Evolutionary conservation across 2,888 invertebrate genomes (phyloP).

Genomic region (Tryphoninae sp.): DNA sequence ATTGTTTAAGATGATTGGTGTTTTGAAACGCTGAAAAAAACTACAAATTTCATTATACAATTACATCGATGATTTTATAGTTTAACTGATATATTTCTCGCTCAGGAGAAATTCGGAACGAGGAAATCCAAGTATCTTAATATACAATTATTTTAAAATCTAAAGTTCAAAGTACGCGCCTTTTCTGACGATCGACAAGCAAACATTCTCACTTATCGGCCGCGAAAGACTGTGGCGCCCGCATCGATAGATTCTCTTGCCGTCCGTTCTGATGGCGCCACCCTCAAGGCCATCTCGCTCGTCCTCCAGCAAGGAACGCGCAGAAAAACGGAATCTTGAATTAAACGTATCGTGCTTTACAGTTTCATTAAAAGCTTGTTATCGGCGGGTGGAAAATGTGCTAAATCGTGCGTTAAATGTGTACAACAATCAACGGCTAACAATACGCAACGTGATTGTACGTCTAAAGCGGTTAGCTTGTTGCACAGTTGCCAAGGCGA

Average conservation of each 20-base stretch:
- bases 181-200: conserved; percentile 4
- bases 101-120: too few species aligned
- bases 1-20: too few species aligned
- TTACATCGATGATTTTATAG: too few species aligned
- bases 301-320: conserved; percentile 66
- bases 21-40: too few species aligned
- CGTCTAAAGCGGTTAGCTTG: conserved; percentile 66
- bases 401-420: conserved; percentile 41
- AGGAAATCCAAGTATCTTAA: too few species aligned
- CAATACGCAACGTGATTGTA: conserved; percentile 27
- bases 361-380: conserved; percentile 34
- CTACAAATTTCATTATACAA: too few species aligned
- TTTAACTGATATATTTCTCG: too few species aligned
- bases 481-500: conserved; percentile 78
- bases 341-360: conserved; percentile 67
- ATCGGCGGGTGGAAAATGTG: conserved; percentile 59
- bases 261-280: conserved; percentile 62
- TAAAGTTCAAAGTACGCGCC: neutral
- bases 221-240: neutral
- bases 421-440: conserved; percentile 1
- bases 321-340: conserved; percentile 71
- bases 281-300: conserved; percentile 67
- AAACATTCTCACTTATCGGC: neutral
- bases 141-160: too few species aligned
- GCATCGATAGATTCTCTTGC: neutral